Conservation (phyloP, 2,113 vertebrate genomes). For the Okapia johnstoni region DNA sequence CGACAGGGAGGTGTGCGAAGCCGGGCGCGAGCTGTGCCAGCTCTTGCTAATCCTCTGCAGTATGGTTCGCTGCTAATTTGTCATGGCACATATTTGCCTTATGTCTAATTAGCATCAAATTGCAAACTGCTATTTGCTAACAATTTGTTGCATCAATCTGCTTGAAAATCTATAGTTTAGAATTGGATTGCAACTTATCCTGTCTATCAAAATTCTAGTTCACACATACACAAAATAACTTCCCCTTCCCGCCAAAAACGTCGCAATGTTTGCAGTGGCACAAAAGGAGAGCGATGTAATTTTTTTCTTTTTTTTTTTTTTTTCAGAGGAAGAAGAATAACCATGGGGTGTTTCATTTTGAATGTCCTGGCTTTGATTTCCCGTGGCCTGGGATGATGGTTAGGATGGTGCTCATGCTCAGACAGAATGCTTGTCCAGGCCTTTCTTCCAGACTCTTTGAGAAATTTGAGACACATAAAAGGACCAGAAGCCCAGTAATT, state of each 20-base stretch:
- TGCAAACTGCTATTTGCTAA: constrained; percentile 91
- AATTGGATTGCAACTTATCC: constrained; percentile 83
- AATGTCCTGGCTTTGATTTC: constrained; percentile 29
- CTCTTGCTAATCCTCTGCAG: constrained; percentile 85
- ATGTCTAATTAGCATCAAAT: constrained; percentile 92
- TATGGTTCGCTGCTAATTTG: constrained; percentile 90
- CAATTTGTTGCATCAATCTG: constrained; percentile 91
- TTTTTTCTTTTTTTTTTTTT: not conserved
- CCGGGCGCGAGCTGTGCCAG: constrained; percentile 81
- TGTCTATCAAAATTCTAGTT: constrained; percentile 85
- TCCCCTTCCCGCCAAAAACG: constrained; percentile 76
- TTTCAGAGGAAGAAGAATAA: constrained; percentile 24
- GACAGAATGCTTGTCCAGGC: not conserved
- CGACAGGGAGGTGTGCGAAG: constrained; percentile 81
- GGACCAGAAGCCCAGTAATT: not conserved
- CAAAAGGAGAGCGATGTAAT: constrained; percentile 65
- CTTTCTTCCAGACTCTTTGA: not conserved
- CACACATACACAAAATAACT: constrained; percentile 79
- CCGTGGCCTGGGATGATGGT: not conserved
- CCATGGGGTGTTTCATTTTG: constrained; percentile 22
- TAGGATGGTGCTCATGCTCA: not conserved
- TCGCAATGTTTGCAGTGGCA: constrained; percentile 61
- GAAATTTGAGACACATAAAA: not conserved
- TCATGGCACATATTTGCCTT: constrained; percentile 89
- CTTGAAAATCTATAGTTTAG: constrained; percentile 89